Base-by-base conservation (phyloP, 2,797 vertebrate species). In the Macrochelys suwanniensis region DNA sequence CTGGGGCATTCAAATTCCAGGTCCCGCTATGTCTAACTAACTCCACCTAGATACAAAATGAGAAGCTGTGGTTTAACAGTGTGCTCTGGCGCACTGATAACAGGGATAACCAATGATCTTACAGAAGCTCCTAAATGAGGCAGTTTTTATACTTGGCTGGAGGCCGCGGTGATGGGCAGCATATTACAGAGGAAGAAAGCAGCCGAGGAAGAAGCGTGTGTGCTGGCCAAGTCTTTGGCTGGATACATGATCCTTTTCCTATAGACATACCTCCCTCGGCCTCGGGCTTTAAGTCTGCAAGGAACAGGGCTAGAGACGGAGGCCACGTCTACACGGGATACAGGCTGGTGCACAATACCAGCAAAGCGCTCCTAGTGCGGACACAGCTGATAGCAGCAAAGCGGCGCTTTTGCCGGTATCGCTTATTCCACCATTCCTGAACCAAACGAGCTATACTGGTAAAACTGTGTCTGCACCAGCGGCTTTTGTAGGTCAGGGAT, bases 361-460 rank as follows among this genome's bases (percentile, higher is more conserved):
- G 17, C 61, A 68, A 68, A 21, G 61, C 2, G 33, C 7, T 68
- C 57, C 33, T 68, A 68, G 19, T 10, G 65, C 19, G 19, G 65
- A 21, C n/a, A 37, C n/a, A 21, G 65, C 9, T 33, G 9, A 19
- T 31, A 33, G n/a, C n/a, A 37, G 65, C n/a, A 11, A 37, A 21
- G 9, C 17, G 10, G n/a, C 4, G 1, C 65, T 37, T 37, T 21
- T 21, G 4, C n/a, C 10, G 19, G n/a, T 5, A 37, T 19, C 2
- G n/a, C 65, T 11, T 33, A 37, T 68, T 68, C 17, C 19, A 21
- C 19, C 65, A 10, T n/a, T 11, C 17, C n/a, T 21, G 17, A 68
- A 37, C 8, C 2, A 37, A 37, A 37, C 19, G 3, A 37, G 65
- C 5, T 21, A 21, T 17, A 0, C n/a, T 21, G n/a, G 65, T 19